Evolutionary conservation across 1,140 invertebrate species (phyloP).

Genomic region (Nasonia vitripennis): DNA sequence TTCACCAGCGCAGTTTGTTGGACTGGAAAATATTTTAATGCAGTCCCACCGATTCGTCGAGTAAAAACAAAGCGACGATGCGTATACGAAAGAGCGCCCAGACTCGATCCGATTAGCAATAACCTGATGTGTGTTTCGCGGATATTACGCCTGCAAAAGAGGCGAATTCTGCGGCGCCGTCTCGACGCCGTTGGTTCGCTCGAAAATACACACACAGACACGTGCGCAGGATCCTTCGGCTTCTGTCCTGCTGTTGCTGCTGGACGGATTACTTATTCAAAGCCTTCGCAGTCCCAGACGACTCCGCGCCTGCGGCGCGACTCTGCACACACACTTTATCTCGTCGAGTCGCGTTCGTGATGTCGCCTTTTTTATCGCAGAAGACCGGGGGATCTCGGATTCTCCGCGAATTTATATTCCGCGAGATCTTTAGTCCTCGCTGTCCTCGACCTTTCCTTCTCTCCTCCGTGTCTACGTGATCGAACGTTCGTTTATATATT

Average conservation of each 20-base stretch:
- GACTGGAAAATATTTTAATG: neutral
- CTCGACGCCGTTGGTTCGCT: neutral
- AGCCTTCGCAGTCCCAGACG: neutral
- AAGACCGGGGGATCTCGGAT: neutral
- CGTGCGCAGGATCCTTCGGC: neutral
- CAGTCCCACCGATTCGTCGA: neutral
- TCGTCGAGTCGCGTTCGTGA: neutral
- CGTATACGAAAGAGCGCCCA: too few species aligned
- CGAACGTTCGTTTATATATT: too few species aligned
- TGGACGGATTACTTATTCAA: neutral
- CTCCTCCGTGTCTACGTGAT: too few species aligned
- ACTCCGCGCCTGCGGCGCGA: neutral
- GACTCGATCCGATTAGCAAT: too few species aligned
- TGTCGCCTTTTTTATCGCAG: neutral
- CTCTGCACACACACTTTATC: neutral
- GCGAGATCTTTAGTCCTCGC: slow-evolving; percentile 24
- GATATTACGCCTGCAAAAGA: neutral
- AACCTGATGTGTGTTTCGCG: neutral
- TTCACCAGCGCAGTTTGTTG: neutral
- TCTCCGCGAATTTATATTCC: neutral
- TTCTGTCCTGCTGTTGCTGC: neutral
- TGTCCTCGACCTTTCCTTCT: neutral
- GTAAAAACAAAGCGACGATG: neutral
- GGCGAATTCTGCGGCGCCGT: neutral
- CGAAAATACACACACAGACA: neutral